Percentiles rank a stretch among this genome's conserved stretches.
Conservation (phyloP, 2,797 vertebrate species). For the Podarcis lilfordi region DNA sequence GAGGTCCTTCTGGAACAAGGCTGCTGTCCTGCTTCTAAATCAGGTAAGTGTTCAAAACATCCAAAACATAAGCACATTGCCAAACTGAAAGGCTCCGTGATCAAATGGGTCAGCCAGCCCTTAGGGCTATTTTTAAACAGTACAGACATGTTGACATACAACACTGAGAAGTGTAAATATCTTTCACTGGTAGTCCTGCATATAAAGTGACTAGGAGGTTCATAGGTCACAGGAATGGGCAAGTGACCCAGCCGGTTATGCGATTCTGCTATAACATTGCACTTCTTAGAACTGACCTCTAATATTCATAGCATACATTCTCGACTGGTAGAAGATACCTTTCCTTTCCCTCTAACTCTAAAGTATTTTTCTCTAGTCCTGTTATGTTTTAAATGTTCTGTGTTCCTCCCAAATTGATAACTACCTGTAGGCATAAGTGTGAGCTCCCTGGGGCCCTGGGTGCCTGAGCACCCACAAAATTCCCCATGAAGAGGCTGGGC, state of each 20-base stretch:
- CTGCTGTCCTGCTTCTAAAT: neutral
- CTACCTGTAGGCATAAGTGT: neutral
- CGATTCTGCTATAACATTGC: neutral
- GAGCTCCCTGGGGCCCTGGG: too few species aligned
- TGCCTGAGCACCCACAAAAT: too few species aligned
- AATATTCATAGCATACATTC: neutral
- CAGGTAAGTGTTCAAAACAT: constrained; percentile 31
- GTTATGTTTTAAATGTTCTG: neutral
- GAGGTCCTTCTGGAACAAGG: neutral
- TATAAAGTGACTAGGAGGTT: neutral
- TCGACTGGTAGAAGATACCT: neutral
- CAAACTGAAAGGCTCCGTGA: constrained; percentile 15
- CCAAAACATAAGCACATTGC: neutral
- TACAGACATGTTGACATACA: constrained; percentile 35
- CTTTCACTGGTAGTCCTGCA: neutral
- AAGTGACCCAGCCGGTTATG: neutral
- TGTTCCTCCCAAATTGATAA: neutral
- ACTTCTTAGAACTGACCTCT: neutral
- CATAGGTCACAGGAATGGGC: neutral
- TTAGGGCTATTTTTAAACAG: constrained; percentile 58
- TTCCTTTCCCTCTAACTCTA: neutral
- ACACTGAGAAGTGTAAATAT: constrained; percentile 26
- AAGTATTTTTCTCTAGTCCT: neutral
- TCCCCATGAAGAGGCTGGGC: too few species aligned
- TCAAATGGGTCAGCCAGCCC: constrained; percentile 36